A percentile compares a stretch with the other conserved stretches of the same genome.
Conservation (phyloP, 1,140 invertebrate species). For the Antheraea pernyi region DNA sequence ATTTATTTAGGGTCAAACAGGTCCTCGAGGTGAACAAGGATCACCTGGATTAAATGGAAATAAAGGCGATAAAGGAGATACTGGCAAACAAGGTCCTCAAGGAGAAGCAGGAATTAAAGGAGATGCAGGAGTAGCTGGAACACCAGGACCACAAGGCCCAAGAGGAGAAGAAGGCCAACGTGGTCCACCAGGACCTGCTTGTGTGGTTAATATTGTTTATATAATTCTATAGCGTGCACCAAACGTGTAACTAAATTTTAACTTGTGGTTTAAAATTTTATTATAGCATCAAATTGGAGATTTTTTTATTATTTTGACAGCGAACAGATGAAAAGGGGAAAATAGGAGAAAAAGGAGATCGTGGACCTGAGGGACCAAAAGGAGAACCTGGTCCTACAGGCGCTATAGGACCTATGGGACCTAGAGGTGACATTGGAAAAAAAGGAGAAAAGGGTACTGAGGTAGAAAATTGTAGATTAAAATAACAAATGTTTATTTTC, state of each 20-base stretch:
- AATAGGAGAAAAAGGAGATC: constrained; percentile 29
- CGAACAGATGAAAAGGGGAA: constrained; percentile 22
- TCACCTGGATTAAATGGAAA: constrained; percentile 24
- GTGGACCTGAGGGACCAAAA: constrained; percentile 25
- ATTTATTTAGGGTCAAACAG: constrained; percentile 32
- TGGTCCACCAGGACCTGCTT: constrained; percentile 25
- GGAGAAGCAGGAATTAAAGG: constrained; percentile 45
- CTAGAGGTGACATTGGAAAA: constrained; percentile 24
- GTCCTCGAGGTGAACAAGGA: constrained; percentile 40
- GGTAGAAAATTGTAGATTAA: constrained; percentile 12
- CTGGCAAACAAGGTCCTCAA: constrained; percentile 31
- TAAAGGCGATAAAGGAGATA: constrained; percentile 35
- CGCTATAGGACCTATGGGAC: constrained; percentile 23
- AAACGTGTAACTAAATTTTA: background rate
- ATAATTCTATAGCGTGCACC: background rate
- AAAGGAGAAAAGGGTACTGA: constrained; percentile 28
- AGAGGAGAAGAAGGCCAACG: constrained; percentile 25
- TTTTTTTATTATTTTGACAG: constrained; percentile 19
- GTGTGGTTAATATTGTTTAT: constrained; percentile 21
- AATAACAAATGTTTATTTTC: background rate
- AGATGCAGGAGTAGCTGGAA: constrained; percentile 24
- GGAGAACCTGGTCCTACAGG: constrained; percentile 26
- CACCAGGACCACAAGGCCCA: constrained; percentile 26
- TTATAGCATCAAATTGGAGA: background rate
- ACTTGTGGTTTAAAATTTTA: background rate